Percentiles rank a stretch among this genome's conserved stretches.
phyloP scores from a whole-genome alignment of 2,113 vertebrate genomes.

The Pampusana beccarii region DNA sequence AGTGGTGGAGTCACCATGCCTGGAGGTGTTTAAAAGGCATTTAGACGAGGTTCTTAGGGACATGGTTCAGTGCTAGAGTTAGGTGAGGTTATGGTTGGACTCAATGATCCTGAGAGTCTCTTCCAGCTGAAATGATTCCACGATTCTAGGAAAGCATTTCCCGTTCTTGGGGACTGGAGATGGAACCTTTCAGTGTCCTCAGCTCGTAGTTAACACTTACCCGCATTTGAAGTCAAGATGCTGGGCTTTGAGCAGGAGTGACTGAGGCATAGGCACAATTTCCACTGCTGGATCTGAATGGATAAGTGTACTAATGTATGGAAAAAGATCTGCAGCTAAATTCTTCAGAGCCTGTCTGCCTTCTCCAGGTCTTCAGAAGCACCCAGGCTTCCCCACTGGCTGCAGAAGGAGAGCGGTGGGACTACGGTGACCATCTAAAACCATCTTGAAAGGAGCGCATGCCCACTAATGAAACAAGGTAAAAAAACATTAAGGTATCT shows the following conservation, averaged over 20 bases:
- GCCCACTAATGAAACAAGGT: not conserved
- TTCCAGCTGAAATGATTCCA: too few species aligned
- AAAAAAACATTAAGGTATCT: not conserved
- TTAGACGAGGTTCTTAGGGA: too few species aligned
- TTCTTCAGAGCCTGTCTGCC: not conserved
- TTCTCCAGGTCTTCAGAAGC: not conserved
- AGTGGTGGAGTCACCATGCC: too few species aligned
- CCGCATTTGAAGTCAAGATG: not conserved
- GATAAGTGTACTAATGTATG: too few species aligned
- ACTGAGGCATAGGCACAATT: not conserved
- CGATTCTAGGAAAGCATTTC: not conserved
- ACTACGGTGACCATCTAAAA: not conserved
- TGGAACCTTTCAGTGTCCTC: not conserved
- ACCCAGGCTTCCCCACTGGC: not conserved
- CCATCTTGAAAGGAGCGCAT: not conserved
- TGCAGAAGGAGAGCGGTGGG: not conserved
- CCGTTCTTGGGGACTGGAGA: not conserved
- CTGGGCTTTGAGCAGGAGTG: not conserved
- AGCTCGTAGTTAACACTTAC: not conserved
- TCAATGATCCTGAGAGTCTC: too few species aligned
- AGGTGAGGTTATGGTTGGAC: too few species aligned
- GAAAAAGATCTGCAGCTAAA: not conserved
- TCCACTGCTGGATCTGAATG: not conserved
- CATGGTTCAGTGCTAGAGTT: too few species aligned
- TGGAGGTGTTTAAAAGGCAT: too few species aligned